Percentiles rank a stretch among this genome's conserved stretches.
Evolutionary conservation across 1,140 invertebrate species (phyloP).

Genomic region (Drosophila lacertosa): DNA sequence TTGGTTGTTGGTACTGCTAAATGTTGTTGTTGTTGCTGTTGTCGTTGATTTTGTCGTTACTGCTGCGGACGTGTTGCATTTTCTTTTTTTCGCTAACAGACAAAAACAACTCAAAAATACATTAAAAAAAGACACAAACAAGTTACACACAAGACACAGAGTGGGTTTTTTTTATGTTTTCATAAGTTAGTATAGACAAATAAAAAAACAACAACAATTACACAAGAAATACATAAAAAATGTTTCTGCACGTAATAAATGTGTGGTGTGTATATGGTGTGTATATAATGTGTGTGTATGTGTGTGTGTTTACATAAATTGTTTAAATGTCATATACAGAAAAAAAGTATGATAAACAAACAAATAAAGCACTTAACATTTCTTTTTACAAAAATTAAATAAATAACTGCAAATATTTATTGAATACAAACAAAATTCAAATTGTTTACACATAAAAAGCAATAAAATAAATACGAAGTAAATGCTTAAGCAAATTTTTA

Average conservation of each 20-base stretch:
- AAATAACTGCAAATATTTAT: slow-evolving; percentile 54
- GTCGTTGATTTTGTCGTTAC: slow-evolving; percentile 23
- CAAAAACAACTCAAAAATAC: slow-evolving; percentile 44
- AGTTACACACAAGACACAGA: slow-evolving; percentile 35
- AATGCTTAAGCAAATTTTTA: slow-evolving; percentile 1
- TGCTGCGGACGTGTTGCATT: slow-evolving; percentile 32
- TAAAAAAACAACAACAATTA: slow-evolving; percentile 61
- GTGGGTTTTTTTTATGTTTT: background rate
- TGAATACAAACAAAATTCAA: slow-evolving; percentile 31
- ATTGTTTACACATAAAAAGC: slow-evolving; percentile 18
- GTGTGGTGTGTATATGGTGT: slow-evolving; percentile 11
- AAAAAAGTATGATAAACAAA: slow-evolving; percentile 20
- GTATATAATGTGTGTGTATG: slow-evolving; percentile 11
- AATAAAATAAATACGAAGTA: slow-evolving; percentile 14
- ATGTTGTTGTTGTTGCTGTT: slow-evolving; percentile 24
- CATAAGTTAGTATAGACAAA: slow-evolving; percentile 50
- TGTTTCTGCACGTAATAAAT: slow-evolving; percentile 24
- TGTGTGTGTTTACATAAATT: slow-evolving; percentile 14
- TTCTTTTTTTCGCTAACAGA: slow-evolving; percentile 28
- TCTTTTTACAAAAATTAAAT: slow-evolving; percentile 47
- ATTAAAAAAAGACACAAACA: slow-evolving; percentile 28
- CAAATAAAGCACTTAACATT: slow-evolving; percentile 49
- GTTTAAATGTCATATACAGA: slow-evolving; percentile 9
- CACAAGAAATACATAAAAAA: slow-evolving; percentile 35
- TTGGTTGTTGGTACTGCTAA: slow-evolving; percentile 14